Base-by-base conservation (phyloP, 2,113 vertebrate genomes). In the Porphyrio hochstetteri region DNA sequence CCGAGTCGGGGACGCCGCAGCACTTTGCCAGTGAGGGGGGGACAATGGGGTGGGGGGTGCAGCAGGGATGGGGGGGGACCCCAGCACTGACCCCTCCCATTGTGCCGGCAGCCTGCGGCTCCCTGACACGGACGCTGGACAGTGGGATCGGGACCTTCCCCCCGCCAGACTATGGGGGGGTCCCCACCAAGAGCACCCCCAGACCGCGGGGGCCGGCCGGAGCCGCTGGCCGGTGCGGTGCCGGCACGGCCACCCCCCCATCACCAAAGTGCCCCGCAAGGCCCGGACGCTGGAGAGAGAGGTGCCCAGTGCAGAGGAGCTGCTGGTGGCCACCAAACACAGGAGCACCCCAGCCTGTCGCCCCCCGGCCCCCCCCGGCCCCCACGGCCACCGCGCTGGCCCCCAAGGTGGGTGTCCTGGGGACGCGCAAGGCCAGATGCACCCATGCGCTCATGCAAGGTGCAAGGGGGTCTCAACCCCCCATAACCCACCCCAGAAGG, bases 71-170 rank as follows among this genome's bases (percentile, higher is more conserved):
- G 13, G 40, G 13, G 60, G 53, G 60, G 13, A 3, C 31, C 2
- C 10, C 59, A 50, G 7, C 42, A 1, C 56, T 57, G 68, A 75
- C 11, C 8, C 35, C 8, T 48, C 16, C 20, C 9, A 10, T 27
- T 25, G 8, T 56, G 10, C 59, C 67, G 9, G 11, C 96, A 99
- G 99, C 98, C 50, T 99, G 99, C 2, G 98, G 98, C 16, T 99
- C 99, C 3, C 98, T 99, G 96, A 99, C 99, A 0, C 98, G 99
- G 97, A 99, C 99, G 0, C 97, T 99, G 97, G 99, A 99, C 98
- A 99, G 99, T 11, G 99, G 99, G 76, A 99, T 99, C 20, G 99
- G 99, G 12, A 99, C 99, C 16, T 99, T 99, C 95, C 99, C 99
- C 0, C 98, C 99, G 20, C 99, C 99, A 0, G 99, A 99, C 95